Conservation (phyloP, 2,888 invertebrate species). For the Pterostichus niger region DNA sequence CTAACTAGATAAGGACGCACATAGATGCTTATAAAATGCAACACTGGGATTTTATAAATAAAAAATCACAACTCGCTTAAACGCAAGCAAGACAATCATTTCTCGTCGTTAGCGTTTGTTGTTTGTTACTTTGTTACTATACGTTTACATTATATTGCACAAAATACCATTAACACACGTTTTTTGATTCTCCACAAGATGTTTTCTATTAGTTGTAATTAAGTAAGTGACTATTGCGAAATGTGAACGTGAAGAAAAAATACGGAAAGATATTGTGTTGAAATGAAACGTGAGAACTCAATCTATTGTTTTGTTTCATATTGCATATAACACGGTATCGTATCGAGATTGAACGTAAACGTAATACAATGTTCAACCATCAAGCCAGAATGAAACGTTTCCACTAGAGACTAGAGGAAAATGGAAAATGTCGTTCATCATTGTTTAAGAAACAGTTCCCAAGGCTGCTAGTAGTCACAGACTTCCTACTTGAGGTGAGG, state of each 20-base stretch:
- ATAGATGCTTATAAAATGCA: neutral
- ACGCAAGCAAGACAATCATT: neutral
- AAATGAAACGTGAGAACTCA: slow-evolving; percentile 53
- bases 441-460: slow-evolving; percentile 47
- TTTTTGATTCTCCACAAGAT: slow-evolving; percentile 6
- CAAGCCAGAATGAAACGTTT: neutral
- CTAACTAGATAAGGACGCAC: neutral
- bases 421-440: slow-evolving; percentile 30
- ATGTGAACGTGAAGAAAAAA: slow-evolving; percentile 42
- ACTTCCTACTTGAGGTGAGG: slow-evolving; percentile 52
- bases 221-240: slow-evolving; percentile 42
- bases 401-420: slow-evolving; percentile 3
- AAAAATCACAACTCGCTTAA: neutral
- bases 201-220: slow-evolving; percentile 50
- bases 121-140: neutral
- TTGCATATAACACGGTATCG: slow-evolving; percentile 25
- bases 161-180: slow-evolving; percentile 31
- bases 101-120: neutral
- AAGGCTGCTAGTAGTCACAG: slow-evolving; percentile 9
- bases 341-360: slow-evolving; percentile 23
- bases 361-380: neutral
- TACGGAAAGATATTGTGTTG: slow-evolving; percentile 44
- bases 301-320: slow-evolving; percentile 41
- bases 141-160: neutral
- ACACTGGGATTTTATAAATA: neutral